A percentile compares a stretch with the other conserved stretches of the same genome.
Conservation (phyloP, 2,797 vertebrate species). For the Syndactyla subalaris region DNA sequence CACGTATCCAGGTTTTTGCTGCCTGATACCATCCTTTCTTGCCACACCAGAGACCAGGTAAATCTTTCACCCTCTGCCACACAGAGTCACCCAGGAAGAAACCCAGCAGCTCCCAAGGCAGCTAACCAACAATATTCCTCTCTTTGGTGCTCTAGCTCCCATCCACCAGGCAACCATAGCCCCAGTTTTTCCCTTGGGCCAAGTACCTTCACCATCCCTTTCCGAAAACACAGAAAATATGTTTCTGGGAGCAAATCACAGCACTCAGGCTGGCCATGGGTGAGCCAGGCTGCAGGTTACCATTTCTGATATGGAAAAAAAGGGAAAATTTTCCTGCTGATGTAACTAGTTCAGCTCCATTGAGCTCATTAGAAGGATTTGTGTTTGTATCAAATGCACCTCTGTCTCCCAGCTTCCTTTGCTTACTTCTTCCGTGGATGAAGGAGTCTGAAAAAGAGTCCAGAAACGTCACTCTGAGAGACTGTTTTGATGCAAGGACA, state of each 20-base stretch:
- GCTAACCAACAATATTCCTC: background rate
- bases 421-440: background rate
- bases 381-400: background rate
- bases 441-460: background rate
- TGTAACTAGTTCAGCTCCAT: background rate
- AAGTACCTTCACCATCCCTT: background rate
- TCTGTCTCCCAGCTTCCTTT: background rate
- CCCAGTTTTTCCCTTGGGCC: background rate
- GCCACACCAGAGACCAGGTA: accelerated
- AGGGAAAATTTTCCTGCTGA: background rate
- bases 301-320: background rate
- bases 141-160: background rate
- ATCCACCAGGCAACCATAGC: accelerated
- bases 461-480: background rate
- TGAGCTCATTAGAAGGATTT: background rate
- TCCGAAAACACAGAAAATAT: background rate
- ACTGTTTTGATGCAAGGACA: accelerated
- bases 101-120: background rate
- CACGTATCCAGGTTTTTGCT: background rate
- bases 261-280: accelerated
- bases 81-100: background rate
- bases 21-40: background rate
- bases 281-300: background rate
- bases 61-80: background rate
- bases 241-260: background rate